Percentiles rank a stretch among this genome's conserved stretches.
These are phyloP conservation scores for Epinotia demarniana DNA, from an alignment of 2,888 invertebrate species.

Conservation along the genomic window DNA sequence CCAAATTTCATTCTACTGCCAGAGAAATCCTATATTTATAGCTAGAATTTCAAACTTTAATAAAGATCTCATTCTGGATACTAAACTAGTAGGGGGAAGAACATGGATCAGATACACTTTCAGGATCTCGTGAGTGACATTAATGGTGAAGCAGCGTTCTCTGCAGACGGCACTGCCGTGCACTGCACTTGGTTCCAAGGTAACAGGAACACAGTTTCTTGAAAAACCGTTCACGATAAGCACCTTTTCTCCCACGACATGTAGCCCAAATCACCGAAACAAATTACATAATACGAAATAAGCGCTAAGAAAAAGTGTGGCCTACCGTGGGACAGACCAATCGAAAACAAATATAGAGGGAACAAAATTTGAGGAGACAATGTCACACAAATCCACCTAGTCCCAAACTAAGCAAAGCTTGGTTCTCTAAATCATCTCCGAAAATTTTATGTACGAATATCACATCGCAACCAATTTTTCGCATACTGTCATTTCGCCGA, in stretches of 20 bases:
- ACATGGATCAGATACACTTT: not conserved
- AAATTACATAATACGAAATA: not conserved
- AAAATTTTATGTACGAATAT: too few species aligned
- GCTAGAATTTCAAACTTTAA: not conserved
- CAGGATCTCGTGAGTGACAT: not conserved
- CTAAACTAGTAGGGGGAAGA: not conserved
- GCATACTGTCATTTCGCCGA: too few species aligned
- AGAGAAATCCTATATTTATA: too few species aligned
- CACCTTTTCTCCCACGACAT: not conserved
- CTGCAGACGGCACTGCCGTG: not conserved
- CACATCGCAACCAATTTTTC: too few species aligned
- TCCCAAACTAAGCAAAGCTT: too few species aligned
- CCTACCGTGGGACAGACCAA: not conserved
- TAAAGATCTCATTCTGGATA: not conserved
- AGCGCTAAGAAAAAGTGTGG: not conserved
- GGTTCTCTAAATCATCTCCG: too few species aligned
- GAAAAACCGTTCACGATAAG: not conserved
- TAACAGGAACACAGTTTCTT: not conserved
- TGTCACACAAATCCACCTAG: too few species aligned
- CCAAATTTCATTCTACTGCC: too few species aligned
- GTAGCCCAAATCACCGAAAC: not conserved
- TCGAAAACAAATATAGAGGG: too few species aligned
- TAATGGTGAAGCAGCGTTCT: not conserved
- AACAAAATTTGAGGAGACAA: too few species aligned
- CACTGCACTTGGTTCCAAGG: not conserved